Evolutionary conservation across 2,797 vertebrate genomes (phyloP).

Genomic region (Benthosema pterotum): DNA sequence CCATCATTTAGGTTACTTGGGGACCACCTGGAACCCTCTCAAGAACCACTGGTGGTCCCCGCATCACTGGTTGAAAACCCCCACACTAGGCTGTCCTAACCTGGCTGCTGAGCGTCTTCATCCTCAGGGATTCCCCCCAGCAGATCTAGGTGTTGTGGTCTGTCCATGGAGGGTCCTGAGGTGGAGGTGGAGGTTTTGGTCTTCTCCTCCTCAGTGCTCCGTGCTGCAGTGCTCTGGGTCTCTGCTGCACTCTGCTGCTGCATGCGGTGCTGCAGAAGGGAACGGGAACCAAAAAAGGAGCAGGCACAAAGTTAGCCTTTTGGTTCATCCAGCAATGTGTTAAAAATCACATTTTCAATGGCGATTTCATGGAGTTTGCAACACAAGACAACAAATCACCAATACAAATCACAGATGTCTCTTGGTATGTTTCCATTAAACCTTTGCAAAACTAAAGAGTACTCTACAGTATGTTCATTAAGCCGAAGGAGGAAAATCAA

Average conservation of each 20-base stretch:
- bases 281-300: conserved; percentile 8
- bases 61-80: no score
- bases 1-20: no score
- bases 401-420: no score
- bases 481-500: no score
- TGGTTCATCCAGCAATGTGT: background rate
- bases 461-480: no score
- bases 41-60: no score
- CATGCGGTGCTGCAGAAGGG: conserved; percentile 65
- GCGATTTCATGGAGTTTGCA: no score
- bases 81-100: conserved; percentile 73
- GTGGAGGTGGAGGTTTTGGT: conserved; percentile 26
- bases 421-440: no score
- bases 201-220: conserved; percentile 43
- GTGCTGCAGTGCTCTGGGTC: conserved; percentile 24
- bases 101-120: conserved; percentile 63
- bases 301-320: background rate
- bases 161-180: conserved; percentile 60
- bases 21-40: no score
- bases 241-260: conserved; percentile 40
- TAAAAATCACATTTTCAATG: background rate
- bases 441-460: no score
- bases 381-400: background rate
- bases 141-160: conserved; percentile 37
- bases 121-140: conserved; percentile 27